Percentiles rank a stretch among this genome's conserved stretches.
Evolutionary conservation across 2,797 vertebrate species (phyloP).

Genomic region (Hemibagrus guttatus): DNA sequence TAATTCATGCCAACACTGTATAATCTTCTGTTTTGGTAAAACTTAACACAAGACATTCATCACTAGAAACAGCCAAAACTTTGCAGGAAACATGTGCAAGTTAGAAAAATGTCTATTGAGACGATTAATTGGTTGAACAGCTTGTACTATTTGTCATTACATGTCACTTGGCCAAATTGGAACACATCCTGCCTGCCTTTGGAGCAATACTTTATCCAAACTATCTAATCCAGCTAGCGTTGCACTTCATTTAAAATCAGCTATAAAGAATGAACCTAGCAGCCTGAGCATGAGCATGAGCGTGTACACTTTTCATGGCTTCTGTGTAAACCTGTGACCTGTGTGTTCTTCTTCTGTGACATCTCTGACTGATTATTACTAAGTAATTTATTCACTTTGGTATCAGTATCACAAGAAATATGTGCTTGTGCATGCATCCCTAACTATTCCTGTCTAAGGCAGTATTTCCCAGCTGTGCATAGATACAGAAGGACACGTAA

Average conservation of each 20-base stretch:
- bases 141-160: neutral
- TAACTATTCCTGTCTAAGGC: neutral
- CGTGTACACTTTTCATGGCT: neutral
- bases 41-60: neutral
- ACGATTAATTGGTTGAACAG: too few species aligned
- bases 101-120: too few species aligned
- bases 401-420: neutral
- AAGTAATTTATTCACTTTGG: neutral
- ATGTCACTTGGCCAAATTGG: neutral
- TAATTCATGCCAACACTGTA: neutral
- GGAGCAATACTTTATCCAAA: neutral
- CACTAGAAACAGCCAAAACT: neutral
- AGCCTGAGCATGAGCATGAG: neutral
- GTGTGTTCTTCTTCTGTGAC: neutral
- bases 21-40: neutral
- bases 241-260: neutral
- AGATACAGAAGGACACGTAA: neutral
- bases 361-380: neutral
- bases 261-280: neutral
- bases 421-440: neutral
- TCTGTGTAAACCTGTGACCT: neutral
- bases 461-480: neutral
- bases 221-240: neutral
- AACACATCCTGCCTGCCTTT: neutral
- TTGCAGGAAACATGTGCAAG: neutral